Evolutionary conservation across 2,797 vertebrate genomes (phyloP), one percentile per base, ranked within the genome.

Genomic region (Tauraco hartlaubi): DNA sequence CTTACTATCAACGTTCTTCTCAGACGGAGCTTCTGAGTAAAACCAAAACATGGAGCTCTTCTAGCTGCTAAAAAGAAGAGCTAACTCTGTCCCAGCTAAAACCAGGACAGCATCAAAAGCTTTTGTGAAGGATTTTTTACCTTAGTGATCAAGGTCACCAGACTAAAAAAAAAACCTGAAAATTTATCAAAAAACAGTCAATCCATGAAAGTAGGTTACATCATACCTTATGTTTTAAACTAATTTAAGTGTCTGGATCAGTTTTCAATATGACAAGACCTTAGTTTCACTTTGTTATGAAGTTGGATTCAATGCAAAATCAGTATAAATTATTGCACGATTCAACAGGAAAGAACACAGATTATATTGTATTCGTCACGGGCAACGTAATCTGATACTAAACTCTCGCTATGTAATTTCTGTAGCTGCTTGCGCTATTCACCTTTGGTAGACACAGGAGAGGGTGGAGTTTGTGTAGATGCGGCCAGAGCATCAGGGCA

Each of bases 401-500:
- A 64, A 19, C 11, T 82, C 17, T 85, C 11, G n/a, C 14, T 15
- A 2, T 3, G 15, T 61, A 63, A 26, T 9, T 62, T 12, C 12
- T 1, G 4, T 63, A 56, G 3, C 31, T 80, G 29, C 33, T 71
- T 49, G 14, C 1, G 2, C n/a, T 28, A 2, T 48, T 8, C 12
- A 12, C 7, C 17, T 17, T 33, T 41, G 44, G 8, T 14, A 51
- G 14, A 15, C 6, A 23, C 16, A 31, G 15, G 41, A 23, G 25
- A 76, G 6, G 10, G 3, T 23, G 18, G 58, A 51, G 7, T 44
- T 83, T 4, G 1, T 83, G 29, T 54, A 28, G 35, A 21, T 71
- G 23, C 0, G 0, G 10, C 15, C 26, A 35, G 15, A 37, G 10
- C 13, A 5, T 13, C 35, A 35, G 43, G 29, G 5, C 1, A 1